Evolutionary conservation across 2,888 invertebrate species (phyloP).

Genomic region (Parnassius mnemosyne): DNA sequence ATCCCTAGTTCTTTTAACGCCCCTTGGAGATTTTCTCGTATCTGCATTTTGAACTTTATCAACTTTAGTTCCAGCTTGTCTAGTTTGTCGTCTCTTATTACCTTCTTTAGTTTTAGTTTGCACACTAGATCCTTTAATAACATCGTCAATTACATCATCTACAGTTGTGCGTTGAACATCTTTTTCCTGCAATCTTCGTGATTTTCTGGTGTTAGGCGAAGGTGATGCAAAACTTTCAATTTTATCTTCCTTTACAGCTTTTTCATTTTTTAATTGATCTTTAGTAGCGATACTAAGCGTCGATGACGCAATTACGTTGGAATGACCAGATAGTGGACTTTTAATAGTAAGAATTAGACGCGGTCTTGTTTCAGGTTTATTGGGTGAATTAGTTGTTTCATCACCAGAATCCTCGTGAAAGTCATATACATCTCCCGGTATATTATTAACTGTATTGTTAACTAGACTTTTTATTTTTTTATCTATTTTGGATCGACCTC

Average conservation of each 20-base stretch:
- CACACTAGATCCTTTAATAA: slow-evolving; percentile 83
- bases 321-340: slow-evolving; percentile 79
- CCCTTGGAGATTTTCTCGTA: slow-evolving; percentile 83
- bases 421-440: slow-evolving; percentile 91
- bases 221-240: slow-evolving; percentile 83
- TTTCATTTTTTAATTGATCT: slow-evolving; percentile 60
- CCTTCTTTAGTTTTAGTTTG: slow-evolving; percentile 49
- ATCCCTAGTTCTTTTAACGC: slow-evolving; percentile 82
- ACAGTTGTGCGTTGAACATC: slow-evolving; percentile 88
- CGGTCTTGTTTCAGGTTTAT: slow-evolving; percentile 82
- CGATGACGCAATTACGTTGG: slow-evolving; percentile 61
- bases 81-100: slow-evolving; percentile 77
- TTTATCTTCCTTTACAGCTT: slow-evolving; percentile 66
- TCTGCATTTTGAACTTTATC: slow-evolving; percentile 54
- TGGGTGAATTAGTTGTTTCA: slow-evolving; percentile 76
- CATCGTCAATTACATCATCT: slow-evolving; percentile 95
- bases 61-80: slow-evolving; percentile 72
- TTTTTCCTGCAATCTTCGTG: slow-evolving; percentile 88
- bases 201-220: slow-evolving; percentile 87
- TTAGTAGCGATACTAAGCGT: slow-evolving; percentile 63
- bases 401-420: slow-evolving; percentile 95
- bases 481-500: slow-evolving; percentile 76
- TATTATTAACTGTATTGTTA: slow-evolving; percentile 78
- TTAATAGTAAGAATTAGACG: slow-evolving; percentile 91
- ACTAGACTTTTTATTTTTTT: slow-evolving; percentile 71